Evolutionary conservation across 2,113 vertebrate species (phyloP), one percentile per base, ranked within the genome.

Genomic region (Amblyornis subalaris): DNA sequence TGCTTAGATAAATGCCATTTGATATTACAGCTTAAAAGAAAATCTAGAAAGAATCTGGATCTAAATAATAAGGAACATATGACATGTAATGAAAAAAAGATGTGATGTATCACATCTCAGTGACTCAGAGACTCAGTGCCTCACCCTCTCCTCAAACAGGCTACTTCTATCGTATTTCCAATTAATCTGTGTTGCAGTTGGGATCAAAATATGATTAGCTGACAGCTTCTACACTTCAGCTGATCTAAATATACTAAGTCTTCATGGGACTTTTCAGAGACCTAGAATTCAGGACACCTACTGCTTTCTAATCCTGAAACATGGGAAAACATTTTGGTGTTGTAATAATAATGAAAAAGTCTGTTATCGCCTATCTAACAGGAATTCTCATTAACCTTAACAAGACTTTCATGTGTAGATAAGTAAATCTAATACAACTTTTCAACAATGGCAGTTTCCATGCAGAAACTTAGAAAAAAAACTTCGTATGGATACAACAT

Each of bases 1-100:
- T 97, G 96, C 92, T 88, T 97, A 94, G 85, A 97, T 97, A 97
- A 98, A 97, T 88, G 78, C 67, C 83, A 79, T 95, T 96, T 96
- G 89, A 96, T 97, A 96, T 83, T 81, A 22, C 38, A 95, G 72
- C 89, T 90, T 97, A 85, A 94, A 92, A 90, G 42, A 74, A 62
- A 91, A 51, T 91, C 88, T 92, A 57, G 88, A 91, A 89, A 92
- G 61, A 88, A 54, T 78, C 64, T 78, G 65, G n/a, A 89, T 86
- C 65, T 72, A 93, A 78, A 73, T 94, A 96, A 90, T 72, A 85
- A 88, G 25, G 60, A 67, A 40, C 55, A 66, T 81, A 61, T 6
- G 13, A 70, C 64, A 73, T 40, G 40, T 53, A 69, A 83, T 87
- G n/a, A 44, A 89, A 94, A 61, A 72, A 54, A 20, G 20, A 29